phyloP scores from a whole-genome alignment of 64 coral and sea anemone genomes.

The Stichodactyla helianthus region DNA sequence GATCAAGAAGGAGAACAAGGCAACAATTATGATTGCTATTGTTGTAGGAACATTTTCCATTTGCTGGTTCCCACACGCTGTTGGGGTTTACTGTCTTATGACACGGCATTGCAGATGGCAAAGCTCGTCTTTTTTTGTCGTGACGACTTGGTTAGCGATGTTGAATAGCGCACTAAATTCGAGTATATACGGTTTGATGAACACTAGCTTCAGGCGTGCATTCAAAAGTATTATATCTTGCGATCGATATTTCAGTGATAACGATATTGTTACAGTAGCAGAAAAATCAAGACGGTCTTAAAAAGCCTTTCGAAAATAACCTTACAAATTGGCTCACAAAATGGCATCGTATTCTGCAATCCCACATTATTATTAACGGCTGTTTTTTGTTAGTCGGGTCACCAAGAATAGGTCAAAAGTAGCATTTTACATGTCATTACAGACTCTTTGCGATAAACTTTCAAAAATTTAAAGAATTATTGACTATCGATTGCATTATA shows the following conservation, averaged over 20 bases:
- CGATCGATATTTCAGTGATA: conserved; percentile 22
- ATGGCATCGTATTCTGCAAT: too few species aligned
- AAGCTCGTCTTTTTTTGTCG: conserved; percentile 39
- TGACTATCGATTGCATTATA: too few species aligned
- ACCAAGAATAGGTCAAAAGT: too few species aligned
- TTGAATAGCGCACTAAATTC: conserved; percentile 77
- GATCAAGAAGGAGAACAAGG: conserved; percentile 61
- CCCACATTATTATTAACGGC: too few species aligned
- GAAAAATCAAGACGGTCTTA: background rate
- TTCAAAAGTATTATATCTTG: conserved; percentile 61
- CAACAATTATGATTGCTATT: conserved; percentile 54
- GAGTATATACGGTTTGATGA: conserved; percentile 67
- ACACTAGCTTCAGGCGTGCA: conserved; percentile 48
- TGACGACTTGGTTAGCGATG: conserved; percentile 79
- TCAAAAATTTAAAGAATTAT: too few species aligned
- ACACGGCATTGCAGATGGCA: conserved; percentile 18
- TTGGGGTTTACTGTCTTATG: conserved; percentile 61
- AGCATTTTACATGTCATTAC: too few species aligned
- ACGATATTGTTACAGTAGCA: conserved; percentile 16
- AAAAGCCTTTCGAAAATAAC: background rate
- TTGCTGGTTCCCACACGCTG: conserved; percentile 74
- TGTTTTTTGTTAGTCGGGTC: too few species aligned
- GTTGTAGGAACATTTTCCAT: conserved; percentile 66
- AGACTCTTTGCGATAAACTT: too few species aligned
- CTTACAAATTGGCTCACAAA: too few species aligned